Base-by-base conservation (phyloP, 1,140 invertebrate species). In the Heliconius nattereri region DNA sequence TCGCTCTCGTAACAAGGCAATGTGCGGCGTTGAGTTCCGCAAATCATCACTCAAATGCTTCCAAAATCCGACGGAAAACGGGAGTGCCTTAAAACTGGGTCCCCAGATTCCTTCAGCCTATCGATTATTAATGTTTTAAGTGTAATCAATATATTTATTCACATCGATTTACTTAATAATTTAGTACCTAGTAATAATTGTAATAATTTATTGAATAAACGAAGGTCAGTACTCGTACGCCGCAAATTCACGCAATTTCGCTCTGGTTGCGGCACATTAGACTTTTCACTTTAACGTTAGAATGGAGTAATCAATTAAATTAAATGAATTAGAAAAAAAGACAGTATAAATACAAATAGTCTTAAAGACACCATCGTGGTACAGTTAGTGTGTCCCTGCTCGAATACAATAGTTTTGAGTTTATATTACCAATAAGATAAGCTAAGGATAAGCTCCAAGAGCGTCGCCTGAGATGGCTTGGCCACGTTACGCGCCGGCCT, bases 211-310 rank as follows among this genome's bases (percentile, higher is more conserved):
- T 83, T 80, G 76, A 60, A 80, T 26, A 70, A 66, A 11, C 74
- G 71, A 82, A 83, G 78, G 72, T 80, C 73, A 79, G 57, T 19
- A 71, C 52, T 52, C 77, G 71, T 72, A 72, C 35, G 76, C 76
- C 72, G 60, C 49, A 29, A 66, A 66, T 29, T 66, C 57, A 54
- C 75, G 45, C 73, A 72, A 78, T 78, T 73, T 72, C 78, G 78
- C 78, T 83, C 75, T 83, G 78, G 78, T 78, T 80, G 80, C 76
- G 76, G 76, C 71, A 79, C 79, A 66, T 78, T 78, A 75, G 72
- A 70, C 78, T 79, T 75, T 75, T 79, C 78, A 79, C 57, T 74
- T 26, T 16, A 75, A 74, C 45, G 26, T 37, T 75, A 16, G 9
- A 66, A 66, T 66, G 3, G 5, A 29, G 26, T 26, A 66, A 66